Percentiles rank a stretch among this genome's conserved stretches.
Evolutionary conservation across 2,113 vertebrate genomes (phyloP).

Genomic region (Indicator maculatus): DNA sequence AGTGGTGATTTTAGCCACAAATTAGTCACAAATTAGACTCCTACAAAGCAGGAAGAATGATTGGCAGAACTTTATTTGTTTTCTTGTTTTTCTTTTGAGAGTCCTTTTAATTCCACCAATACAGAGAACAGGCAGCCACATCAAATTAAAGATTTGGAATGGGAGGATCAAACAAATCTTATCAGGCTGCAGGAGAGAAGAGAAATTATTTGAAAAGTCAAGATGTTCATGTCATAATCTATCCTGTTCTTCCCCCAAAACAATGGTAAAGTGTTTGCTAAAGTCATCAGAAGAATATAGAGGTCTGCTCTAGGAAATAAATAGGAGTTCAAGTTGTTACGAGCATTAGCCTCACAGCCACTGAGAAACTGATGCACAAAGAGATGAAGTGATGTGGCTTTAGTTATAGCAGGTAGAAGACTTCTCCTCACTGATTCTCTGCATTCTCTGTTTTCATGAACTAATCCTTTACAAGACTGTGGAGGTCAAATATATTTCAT

Average conservation of each 20-base stretch:
- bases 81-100: not conserved
- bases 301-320: not conserved
- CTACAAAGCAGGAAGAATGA: not conserved
- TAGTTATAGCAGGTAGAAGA: not conserved
- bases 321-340: not conserved
- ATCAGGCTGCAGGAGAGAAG: not conserved
- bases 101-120: not conserved
- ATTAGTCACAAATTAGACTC: slow-evolving; percentile 5
- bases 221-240: not conserved
- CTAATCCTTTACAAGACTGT: not conserved
- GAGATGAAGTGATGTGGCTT: not conserved
- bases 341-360: not conserved
- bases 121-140: not conserved
- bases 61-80: not conserved
- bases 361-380: not conserved
- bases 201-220: not conserved
- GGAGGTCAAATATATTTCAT: not conserved
- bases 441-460: not conserved
- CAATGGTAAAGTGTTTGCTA: not conserved
- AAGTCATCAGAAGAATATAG: not conserved
- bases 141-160: not conserved
- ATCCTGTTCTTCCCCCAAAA: not conserved
- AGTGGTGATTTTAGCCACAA: not conserved
- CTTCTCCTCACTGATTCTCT: not conserved
- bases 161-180: slow-evolving; percentile 11